Evolutionary conservation across 2,888 invertebrate genomes (phyloP).

Genomic region (Pyrrhosoma nymphula): DNA sequence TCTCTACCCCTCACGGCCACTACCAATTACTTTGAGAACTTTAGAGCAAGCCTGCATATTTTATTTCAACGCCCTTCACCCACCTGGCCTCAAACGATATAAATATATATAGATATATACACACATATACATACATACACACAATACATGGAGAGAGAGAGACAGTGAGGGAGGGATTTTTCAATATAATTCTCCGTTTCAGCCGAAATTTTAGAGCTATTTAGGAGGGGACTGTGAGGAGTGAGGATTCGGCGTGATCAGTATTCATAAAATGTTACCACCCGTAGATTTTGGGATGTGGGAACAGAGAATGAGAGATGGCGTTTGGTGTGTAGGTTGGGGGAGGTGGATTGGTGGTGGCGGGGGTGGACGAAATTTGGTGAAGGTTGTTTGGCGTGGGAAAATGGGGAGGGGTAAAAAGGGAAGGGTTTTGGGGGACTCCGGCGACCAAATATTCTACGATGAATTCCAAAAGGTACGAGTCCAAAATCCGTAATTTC

Average conservation of each 20-base stretch:
- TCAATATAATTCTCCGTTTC: background rate
- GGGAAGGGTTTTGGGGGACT: background rate
- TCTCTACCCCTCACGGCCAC: no score
- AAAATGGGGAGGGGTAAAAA: background rate
- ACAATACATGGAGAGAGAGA: background rate
- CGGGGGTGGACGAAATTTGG: background rate
- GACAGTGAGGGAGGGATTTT: background rate
- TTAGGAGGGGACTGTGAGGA: background rate
- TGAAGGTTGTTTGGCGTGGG: background rate
- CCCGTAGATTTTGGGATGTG: background rate
- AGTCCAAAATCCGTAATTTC: background rate
- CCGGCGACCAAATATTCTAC: background rate
- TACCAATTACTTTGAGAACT: no score
- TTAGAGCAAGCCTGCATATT: no score
- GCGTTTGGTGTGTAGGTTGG: background rate
- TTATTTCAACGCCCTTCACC: no score
- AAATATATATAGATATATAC: no score
- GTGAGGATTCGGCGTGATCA: background rate
- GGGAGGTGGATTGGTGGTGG: background rate
- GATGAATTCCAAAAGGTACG: background rate
- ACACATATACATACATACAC: no score
- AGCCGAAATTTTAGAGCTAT: background rate
- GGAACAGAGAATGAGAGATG: background rate
- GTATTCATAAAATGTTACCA: slow-evolving; percentile 28
- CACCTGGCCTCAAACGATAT: no score